phyloP scores from a whole-genome alignment of 2,888 invertebrate genomes.

The Drosophila algonquin region DNA sequence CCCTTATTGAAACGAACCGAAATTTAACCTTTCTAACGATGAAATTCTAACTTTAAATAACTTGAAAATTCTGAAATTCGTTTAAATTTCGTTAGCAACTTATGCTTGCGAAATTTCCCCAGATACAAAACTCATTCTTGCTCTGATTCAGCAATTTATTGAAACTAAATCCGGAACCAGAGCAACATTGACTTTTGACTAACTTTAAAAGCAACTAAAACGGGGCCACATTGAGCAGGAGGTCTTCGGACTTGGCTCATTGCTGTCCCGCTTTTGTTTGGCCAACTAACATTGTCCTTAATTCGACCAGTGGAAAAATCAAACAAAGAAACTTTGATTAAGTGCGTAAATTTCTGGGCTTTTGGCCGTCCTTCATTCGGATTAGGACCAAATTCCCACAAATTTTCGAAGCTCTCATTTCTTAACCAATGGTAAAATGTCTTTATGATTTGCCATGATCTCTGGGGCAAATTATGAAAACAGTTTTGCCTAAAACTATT shows the following conservation, averaged over 20 bases:
- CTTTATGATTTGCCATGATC: constrained; percentile 49
- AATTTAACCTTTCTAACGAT: constrained; percentile 43
- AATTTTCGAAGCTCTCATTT: constrained; percentile 47
- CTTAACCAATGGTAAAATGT: constrained; percentile 44
- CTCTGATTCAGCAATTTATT: constrained; percentile 9
- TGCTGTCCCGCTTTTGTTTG: constrained; percentile 49
- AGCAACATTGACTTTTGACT: constrained; percentile 34
- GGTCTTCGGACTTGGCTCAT: constrained; percentile 26
- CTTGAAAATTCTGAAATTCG: constrained; percentile 20
- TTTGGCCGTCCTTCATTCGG: constrained; percentile 41
- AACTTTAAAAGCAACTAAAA: constrained; percentile 14
- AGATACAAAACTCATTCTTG: constrained; percentile 30
- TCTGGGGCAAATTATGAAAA: constrained; percentile 59
- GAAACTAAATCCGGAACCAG: constrained; percentile 8
- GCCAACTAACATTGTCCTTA: constrained; percentile 36
- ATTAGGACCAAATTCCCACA: constrained; percentile 42
- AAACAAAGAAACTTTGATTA: constrained; percentile 32
- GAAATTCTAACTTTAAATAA: constrained; percentile 41
- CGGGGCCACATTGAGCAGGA: constrained; percentile 14
- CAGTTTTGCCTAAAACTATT: constrained; percentile 61
- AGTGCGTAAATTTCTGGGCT: constrained; percentile 52
- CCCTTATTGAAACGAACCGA: constrained; percentile 36
- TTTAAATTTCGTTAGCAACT: constrained; percentile 16
- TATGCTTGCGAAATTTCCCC: constrained; percentile 19
- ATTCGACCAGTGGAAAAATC: constrained; percentile 65